Evolutionary conservation across 2,888 invertebrate species (phyloP).

Genomic region (Hipparchia semele): DNA sequence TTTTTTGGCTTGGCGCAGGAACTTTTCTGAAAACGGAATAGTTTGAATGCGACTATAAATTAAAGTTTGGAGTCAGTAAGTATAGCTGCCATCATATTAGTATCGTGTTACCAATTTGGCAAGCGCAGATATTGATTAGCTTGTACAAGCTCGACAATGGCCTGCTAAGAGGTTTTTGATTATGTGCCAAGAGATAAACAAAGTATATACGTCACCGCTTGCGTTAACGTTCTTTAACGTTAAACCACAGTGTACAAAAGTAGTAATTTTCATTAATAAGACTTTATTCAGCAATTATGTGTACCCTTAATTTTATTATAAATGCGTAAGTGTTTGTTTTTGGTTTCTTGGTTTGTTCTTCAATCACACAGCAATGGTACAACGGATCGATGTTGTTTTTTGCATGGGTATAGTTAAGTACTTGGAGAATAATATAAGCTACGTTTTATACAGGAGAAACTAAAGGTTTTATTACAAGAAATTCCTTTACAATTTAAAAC

Average conservation of each 20-base stretch:
- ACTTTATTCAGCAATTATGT: not conserved
- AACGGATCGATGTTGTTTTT: too few relatives aligned
- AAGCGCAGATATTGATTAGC: conserved; percentile 27
- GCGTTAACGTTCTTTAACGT: not conserved
- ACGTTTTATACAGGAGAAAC: too few relatives aligned
- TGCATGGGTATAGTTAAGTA: too few relatives aligned
- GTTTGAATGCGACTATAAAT: too few relatives aligned
- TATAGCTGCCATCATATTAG: not conserved
- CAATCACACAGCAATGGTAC: too few relatives aligned
- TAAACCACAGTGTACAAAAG: not conserved
- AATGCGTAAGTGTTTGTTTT: too few relatives aligned
- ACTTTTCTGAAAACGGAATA: too few relatives aligned
- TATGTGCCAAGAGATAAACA: conserved; percentile 24
- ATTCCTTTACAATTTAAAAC: too few relatives aligned
- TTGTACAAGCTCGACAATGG: conserved; percentile 9
- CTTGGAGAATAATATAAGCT: too few relatives aligned
- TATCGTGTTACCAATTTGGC: conserved; percentile 22
- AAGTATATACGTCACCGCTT: not conserved
- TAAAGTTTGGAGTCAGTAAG: not conserved
- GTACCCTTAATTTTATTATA: not conserved
- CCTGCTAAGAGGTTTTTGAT: conserved; percentile 26
- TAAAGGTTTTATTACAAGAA: too few relatives aligned
- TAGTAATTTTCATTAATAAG: not conserved
- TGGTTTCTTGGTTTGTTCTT: too few relatives aligned
- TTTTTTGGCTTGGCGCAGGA: too few relatives aligned